Conservation (phyloP, 2,113 vertebrate species). For the Epinephelus fuscoguttatus region DNA sequence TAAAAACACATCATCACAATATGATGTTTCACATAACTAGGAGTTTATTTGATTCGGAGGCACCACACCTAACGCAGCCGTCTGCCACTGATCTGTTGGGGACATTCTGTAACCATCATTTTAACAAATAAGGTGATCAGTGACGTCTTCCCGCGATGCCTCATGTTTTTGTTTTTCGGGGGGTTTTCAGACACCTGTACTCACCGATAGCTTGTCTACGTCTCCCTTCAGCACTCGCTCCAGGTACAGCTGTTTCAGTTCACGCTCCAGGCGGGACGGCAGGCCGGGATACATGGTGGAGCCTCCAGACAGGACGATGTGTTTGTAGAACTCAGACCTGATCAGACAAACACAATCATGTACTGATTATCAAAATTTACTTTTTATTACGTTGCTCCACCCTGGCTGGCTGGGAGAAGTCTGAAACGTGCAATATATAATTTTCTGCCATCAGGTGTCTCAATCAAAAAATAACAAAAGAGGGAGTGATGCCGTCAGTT, state of each 20-base stretch:
- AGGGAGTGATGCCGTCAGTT: too few species aligned
- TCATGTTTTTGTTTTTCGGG: too few species aligned
- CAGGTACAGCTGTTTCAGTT: constrained; percentile 41
- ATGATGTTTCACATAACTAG: not conserved
- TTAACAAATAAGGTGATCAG: not conserved
- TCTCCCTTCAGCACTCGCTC: constrained; percentile 40
- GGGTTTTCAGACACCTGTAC: not conserved
- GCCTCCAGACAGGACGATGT: constrained; percentile 39
- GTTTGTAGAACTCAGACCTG: constrained; percentile 42
- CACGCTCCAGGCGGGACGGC: constrained; percentile 43
- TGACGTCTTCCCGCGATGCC: not conserved
- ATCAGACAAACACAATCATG: not conserved
- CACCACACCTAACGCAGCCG: not conserved
- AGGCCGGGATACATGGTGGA: constrained; percentile 44
- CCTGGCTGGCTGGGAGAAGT: too few species aligned
- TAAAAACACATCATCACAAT: not conserved
- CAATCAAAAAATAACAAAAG: too few species aligned
- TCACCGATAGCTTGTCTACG: constrained; percentile 30
- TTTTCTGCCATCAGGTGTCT: too few species aligned
- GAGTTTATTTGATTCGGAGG: not conserved
- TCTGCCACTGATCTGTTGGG: not conserved
- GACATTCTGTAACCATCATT: not conserved
- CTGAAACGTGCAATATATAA: too few species aligned
- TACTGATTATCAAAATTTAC: too few species aligned
- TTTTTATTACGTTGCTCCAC: too few species aligned